These are phyloP conservation scores for Spodoptera litura DNA, from an alignment of 1,140 invertebrate genomes.

Conservation along the genomic window DNA sequence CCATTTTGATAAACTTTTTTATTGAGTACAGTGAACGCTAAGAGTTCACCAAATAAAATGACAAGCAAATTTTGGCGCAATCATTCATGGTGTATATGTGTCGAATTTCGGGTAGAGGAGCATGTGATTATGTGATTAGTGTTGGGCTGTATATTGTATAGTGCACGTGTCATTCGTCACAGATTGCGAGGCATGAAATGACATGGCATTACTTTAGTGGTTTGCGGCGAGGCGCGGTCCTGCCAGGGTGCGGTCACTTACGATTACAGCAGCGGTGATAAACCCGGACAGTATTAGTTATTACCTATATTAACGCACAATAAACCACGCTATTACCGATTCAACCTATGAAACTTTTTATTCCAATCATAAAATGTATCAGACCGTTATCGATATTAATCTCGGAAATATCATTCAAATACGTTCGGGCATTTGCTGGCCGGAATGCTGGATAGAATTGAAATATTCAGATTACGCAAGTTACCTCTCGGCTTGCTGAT, in stretches of 20 bases:
- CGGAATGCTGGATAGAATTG: conserved; percentile 32
- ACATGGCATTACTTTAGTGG: conserved; percentile 69
- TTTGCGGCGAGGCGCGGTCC: conserved; percentile 66
- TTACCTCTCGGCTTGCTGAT: conserved; percentile 19
- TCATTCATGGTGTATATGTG: not conserved
- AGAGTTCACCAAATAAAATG: not conserved
- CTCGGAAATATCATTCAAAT: conserved; percentile 36
- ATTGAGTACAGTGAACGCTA: not conserved
- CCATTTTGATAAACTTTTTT: not conserved
- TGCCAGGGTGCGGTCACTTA: conserved; percentile 70
- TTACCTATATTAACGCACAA: conserved; percentile 53
- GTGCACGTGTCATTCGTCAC: conserved; percentile 73
- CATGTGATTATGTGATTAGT: conserved; percentile 39
- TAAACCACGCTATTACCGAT: conserved; percentile 41
- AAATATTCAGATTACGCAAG: conserved; percentile 36
- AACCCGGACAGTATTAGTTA: conserved; percentile 62
- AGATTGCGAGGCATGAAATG: conserved; percentile 72
- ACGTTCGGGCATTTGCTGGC: conserved; percentile 13
- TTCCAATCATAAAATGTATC: conserved; percentile 47
- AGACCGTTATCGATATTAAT: conserved; percentile 44
- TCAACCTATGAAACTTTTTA: conserved; percentile 43
- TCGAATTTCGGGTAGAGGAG: not conserved
- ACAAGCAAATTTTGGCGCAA: conserved; percentile 3
- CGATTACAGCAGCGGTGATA: conserved; percentile 60
- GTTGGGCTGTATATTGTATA: conserved; percentile 17